Percentiles rank a stretch among this genome's conserved stretches.
Conservation (phyloP, 2,888 invertebrate genomes). For the Ornithoptera priamus region DNA sequence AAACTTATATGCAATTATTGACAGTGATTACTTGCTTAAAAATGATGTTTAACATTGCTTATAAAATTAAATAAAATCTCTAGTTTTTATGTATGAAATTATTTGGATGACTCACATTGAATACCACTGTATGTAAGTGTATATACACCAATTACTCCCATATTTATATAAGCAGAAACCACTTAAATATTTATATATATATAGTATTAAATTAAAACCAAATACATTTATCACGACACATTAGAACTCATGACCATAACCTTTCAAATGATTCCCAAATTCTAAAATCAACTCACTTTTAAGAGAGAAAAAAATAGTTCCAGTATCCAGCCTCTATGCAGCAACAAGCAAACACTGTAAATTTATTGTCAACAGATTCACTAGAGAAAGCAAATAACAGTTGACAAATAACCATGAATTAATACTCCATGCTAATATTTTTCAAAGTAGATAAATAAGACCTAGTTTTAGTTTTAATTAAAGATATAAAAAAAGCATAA, state of each 20-base stretch:
- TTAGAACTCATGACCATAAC: constrained; percentile 36
- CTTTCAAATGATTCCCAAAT: constrained; percentile 37
- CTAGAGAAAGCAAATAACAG: constrained; percentile 43
- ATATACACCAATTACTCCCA: background rate
- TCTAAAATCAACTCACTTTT: constrained; percentile 50
- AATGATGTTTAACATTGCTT: too few relatives aligned
- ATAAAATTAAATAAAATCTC: too few relatives aligned
- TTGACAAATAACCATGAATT: background rate
- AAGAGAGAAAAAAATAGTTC: constrained; percentile 37
- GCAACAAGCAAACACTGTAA: constrained; percentile 48
- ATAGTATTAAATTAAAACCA: background rate
- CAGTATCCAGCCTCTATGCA: constrained; percentile 45
- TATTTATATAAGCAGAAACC: background rate
- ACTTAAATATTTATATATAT: background rate
- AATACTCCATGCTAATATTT: constrained; percentile 4
- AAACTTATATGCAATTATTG: background rate
- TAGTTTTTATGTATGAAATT: too few relatives aligned
- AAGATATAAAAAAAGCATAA: background rate
- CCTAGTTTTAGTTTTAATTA: background rate
- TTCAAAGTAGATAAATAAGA: background rate
- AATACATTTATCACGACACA: background rate
- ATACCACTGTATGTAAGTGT: too few relatives aligned
- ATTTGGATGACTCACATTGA: background rate
- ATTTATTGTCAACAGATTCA: constrained; percentile 54
- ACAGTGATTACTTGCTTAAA: background rate